phyloP scores from a whole-genome alignment of 1,140 invertebrate species.

The Trypoxylus dichotomus region DNA sequence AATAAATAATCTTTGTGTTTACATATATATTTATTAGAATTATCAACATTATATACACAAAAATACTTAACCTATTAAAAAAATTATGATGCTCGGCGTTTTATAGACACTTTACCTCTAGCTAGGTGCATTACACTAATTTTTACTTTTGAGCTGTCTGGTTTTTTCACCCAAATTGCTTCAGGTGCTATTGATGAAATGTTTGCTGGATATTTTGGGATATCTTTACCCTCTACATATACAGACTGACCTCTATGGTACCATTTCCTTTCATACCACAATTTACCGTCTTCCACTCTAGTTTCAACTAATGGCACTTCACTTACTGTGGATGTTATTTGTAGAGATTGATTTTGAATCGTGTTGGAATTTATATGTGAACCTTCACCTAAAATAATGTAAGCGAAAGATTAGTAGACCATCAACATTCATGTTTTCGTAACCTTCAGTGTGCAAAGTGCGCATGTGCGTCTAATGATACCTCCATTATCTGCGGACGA shows the following conservation, averaged over 20 bases:
- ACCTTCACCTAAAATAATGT: conserved; percentile 9
- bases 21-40: not conserved
- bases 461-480: too few relatives aligned
- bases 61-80: not conserved
- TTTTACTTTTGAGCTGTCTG: conserved; percentile 77
- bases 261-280: conserved; percentile 92
- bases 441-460: too few relatives aligned
- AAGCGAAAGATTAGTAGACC: not conserved
- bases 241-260: conserved; percentile 91
- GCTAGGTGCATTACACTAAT: conserved; percentile 83
- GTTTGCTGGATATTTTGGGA: conserved; percentile 78
- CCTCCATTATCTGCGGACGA: too few relatives aligned
- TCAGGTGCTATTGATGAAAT: conserved; percentile 88
- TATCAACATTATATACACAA: not conserved
- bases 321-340: conserved; percentile 48
- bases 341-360: conserved; percentile 31
- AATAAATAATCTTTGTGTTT: conserved; percentile 16
- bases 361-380: not conserved
- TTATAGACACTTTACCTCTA: conserved; percentile 85
- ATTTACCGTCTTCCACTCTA: conserved; percentile 91
- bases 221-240: conserved; percentile 86
- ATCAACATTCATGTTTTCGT: too few relatives aligned
- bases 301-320: conserved; percentile 68
- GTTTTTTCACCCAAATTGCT: conserved; percentile 88
- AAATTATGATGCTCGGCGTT: conserved; percentile 72